Conservation (phyloP, 2,888 invertebrate species). For the Hemaris fuciformis region DNA sequence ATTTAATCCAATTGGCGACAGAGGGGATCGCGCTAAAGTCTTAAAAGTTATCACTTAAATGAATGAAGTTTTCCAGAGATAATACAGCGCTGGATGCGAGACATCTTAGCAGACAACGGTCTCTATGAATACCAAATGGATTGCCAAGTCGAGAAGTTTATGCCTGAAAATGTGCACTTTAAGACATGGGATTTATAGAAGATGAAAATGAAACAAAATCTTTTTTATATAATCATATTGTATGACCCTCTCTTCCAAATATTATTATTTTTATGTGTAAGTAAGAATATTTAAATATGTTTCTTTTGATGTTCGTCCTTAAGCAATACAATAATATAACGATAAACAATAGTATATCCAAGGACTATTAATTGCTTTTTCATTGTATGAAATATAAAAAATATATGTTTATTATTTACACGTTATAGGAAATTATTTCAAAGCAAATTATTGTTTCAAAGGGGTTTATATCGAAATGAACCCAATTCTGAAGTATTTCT, state of each 20-base stretch:
- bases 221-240: not conserved
- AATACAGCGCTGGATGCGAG: not conserved
- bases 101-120: not conserved
- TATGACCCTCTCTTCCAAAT: not conserved
- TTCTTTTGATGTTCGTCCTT: no score
- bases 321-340: no score
- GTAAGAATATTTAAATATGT: not conserved
- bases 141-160: constrained; percentile 4
- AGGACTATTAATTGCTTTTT: no score
- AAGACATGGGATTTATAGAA: not conserved
- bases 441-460: no score
- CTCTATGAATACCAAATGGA: constrained; percentile 10
- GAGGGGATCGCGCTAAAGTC: not conserved
- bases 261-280: not conserved
- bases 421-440: no score
- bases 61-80: constrained; percentile 3
- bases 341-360: no score
- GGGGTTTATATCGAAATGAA: no score
- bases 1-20: not conserved
- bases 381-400: no score
- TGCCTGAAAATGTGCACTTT: not conserved
- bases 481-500: no score
- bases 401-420: no score
- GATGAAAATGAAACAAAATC: not conserved
- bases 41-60: constrained; percentile 3